A percentile compares a stretch with the other conserved stretches of the same genome.
phyloP scores from a whole-genome alignment of 1,140 invertebrate genomes.

The Gonioctena quinquepunctata region DNA sequence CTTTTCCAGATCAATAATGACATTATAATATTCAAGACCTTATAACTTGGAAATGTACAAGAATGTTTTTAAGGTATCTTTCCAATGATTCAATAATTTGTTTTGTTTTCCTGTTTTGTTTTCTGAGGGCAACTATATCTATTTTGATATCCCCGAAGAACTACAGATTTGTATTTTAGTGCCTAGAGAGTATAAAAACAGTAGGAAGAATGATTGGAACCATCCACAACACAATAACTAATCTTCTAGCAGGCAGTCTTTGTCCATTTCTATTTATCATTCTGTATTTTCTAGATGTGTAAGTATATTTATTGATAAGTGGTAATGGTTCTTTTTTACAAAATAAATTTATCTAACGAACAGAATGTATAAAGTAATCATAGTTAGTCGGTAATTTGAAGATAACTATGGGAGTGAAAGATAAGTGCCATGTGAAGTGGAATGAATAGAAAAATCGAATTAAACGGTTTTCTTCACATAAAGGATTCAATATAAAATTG shows the following conservation, averaged over 20 bases:
- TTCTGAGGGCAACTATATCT: too few species aligned
- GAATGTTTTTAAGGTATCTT: too few species aligned
- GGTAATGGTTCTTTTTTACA: not conserved
- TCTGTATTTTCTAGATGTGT: slow-evolving; percentile 30
- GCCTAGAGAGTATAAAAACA: not conserved
- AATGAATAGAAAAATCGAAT: not conserved
- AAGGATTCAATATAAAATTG: not conserved
- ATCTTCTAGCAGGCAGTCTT: not conserved
- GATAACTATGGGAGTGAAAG: not conserved
- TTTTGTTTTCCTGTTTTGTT: too few species aligned
- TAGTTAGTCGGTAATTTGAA: too few species aligned
- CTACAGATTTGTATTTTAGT: not conserved
- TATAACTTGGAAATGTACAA: too few species aligned
- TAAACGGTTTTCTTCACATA: not conserved
- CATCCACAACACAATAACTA: not conserved
- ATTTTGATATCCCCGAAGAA: too few species aligned
- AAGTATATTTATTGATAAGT: slow-evolving; percentile 22
- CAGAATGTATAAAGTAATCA: too few species aligned
- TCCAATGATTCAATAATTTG: too few species aligned
- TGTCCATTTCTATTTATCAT: slow-evolving; percentile 22
- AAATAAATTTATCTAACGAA: too few species aligned
- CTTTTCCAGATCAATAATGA: too few species aligned
- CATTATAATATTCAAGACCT: too few species aligned
- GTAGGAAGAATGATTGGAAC: not conserved
- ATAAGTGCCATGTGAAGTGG: not conserved